phyloP scores from a whole-genome alignment of 2,113 vertebrate genomes.

The Asarcornis scutulata region DNA sequence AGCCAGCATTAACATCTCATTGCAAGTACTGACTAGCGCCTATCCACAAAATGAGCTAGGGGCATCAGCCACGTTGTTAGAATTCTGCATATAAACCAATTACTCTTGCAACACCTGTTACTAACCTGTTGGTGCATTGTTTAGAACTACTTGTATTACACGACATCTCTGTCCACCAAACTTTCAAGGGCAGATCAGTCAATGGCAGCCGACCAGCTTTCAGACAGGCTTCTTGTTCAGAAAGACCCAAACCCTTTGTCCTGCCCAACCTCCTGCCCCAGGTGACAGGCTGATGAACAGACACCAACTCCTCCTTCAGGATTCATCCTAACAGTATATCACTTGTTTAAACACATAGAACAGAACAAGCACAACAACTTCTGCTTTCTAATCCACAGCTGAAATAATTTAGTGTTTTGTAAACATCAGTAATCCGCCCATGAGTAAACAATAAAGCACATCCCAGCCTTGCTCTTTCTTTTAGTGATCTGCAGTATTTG shows the following conservation, averaged over 20 bases:
- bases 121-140: background rate
- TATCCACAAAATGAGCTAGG: background rate
- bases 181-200: background rate
- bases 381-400: background rate
- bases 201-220: background rate
- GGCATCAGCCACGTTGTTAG: fast-evolving
- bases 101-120: background rate
- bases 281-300: background rate
- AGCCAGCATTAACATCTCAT: background rate
- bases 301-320: background rate
- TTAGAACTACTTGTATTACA: background rate
- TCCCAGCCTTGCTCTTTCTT: background rate
- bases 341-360: background rate
- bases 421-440: background rate
- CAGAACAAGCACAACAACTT: background rate
- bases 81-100: background rate
- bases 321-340: background rate
- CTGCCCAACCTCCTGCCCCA: background rate
- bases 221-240: background rate
- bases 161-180: background rate
- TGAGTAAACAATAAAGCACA: background rate
- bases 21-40: background rate
- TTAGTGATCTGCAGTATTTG: background rate
- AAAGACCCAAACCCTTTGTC: background rate
- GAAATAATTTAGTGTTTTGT: background rate